Evolutionary conservation across 2,888 invertebrate species (phyloP).

Genomic region (Glaucopsyche alexis): DNA sequence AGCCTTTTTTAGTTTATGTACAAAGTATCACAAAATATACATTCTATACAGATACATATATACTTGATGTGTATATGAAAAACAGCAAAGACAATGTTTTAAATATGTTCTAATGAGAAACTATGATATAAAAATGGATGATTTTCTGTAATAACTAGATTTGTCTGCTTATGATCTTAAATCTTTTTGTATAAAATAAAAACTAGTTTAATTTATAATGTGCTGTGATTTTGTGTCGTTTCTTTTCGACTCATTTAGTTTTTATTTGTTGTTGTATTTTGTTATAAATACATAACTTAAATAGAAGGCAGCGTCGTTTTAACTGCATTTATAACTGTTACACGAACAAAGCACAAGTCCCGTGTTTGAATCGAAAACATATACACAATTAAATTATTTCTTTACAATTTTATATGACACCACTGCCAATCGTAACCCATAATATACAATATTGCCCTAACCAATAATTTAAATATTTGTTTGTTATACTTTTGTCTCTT

Average conservation of each 20-base stretch:
- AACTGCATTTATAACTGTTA: not conserved
- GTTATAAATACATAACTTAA: slow-evolving; percentile 1
- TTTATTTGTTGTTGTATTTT: slow-evolving; percentile 11
- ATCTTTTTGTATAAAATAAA: not conserved
- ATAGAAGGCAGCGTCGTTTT: not conserved
- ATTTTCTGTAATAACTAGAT: not conserved
- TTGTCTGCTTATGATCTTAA: not conserved
- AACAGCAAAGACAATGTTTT: no score
- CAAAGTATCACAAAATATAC: not conserved
- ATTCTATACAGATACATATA: not conserved
- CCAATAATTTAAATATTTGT: not conserved
- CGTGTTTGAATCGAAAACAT: no score
- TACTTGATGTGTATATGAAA: no score
- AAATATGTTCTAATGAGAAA: not conserved
- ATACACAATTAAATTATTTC: not conserved
- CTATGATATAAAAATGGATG: not conserved
- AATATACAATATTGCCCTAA: not conserved
- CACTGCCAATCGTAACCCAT: no score
- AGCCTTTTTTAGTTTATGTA: not conserved
- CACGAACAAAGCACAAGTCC: not conserved
- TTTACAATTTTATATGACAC: no score
- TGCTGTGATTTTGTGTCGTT: slow-evolving; percentile 2
- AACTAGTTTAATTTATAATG: not conserved
- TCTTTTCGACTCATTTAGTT: not conserved
- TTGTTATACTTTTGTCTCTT: not conserved